phyloP scores from a whole-genome alignment of 2,797 vertebrate genomes.

The Scarus forsteni region DNA sequence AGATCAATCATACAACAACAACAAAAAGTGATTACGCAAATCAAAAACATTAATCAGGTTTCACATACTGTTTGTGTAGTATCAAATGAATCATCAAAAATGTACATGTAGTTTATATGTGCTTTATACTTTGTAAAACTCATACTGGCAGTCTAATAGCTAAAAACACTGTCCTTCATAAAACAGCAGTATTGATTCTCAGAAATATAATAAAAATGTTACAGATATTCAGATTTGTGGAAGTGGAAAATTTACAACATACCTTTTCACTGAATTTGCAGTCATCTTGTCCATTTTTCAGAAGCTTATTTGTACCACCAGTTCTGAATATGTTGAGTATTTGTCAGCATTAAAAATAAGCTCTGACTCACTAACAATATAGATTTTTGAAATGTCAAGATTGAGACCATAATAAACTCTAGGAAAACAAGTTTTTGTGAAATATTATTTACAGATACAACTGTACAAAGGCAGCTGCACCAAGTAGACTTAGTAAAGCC shows the following conservation, averaged over 20 bases:
- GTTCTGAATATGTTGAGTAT: constrained; percentile 30
- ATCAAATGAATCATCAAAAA: constrained; percentile 51
- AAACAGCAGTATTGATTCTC: constrained; percentile 54
- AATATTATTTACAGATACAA: constrained; percentile 77
- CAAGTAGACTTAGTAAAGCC: constrained; percentile 38
- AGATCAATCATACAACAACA: constrained; percentile 48
- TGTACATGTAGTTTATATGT: constrained; percentile 48
- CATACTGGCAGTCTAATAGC: constrained; percentile 49
- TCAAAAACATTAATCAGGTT: constrained; percentile 54
- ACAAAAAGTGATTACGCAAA: constrained; percentile 66
- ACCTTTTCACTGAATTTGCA: constrained; percentile 30
- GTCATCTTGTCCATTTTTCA: constrained; percentile 23
- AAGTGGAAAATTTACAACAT: constrained; percentile 27
- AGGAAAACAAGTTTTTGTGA: constrained; percentile 46
- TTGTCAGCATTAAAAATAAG: constrained; percentile 51
- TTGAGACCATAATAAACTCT: constrained; percentile 35
- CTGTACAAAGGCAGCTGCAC: constrained; percentile 66
- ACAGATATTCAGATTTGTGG: constrained; percentile 15
- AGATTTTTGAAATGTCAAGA: background rate
- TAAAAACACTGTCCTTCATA: constrained; percentile 51
- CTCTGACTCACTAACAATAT: constrained; percentile 42
- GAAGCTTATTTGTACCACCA: constrained; percentile 38
- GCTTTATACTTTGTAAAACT: constrained; percentile 40
- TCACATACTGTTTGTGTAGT: constrained; percentile 60
- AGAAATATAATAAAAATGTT: background rate